A percentile compares a stretch with the other conserved stretches of the same genome.
Evolutionary conservation across 2,113 vertebrate genomes (phyloP).

Genomic region (Vidua chalybeata): DNA sequence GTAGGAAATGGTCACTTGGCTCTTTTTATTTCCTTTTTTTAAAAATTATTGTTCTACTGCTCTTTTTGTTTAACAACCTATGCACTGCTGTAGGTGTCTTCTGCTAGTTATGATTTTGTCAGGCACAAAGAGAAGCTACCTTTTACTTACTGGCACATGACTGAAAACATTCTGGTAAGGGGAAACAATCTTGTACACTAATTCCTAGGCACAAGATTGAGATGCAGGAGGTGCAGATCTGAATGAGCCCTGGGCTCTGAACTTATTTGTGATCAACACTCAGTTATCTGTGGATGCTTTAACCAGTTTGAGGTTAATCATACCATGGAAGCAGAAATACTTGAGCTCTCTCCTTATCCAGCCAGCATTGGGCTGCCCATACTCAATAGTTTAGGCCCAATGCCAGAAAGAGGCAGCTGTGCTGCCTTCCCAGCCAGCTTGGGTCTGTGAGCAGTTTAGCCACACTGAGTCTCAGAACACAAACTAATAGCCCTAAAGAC

Average conservation of each 20-base stretch:
- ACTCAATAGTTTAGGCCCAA: not conserved
- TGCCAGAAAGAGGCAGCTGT: constrained; percentile 24
- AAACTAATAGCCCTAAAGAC: not conserved
- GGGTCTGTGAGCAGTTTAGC: not conserved
- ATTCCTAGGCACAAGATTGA: not conserved
- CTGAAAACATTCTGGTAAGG: not conserved
- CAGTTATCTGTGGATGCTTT: not conserved
- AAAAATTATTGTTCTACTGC: not conserved
- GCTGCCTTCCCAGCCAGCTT: not conserved
- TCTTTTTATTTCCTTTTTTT: not conserved
- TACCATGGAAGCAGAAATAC: not conserved
- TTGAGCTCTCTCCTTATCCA: not conserved
- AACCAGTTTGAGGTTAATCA: not conserved
- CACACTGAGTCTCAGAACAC: not conserved
- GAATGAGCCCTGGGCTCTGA: not conserved
- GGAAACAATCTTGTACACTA: fast-evolving
- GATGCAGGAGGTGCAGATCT: not conserved
- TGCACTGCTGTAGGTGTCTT: not conserved
- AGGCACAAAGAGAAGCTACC: not conserved
- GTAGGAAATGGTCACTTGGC: not conserved
- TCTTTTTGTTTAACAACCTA: not conserved
- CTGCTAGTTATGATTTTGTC: not conserved
- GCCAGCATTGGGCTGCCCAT: not conserved
- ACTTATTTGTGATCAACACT: not conserved
- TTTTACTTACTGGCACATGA: not conserved